phyloP scores from a whole-genome alignment of 2,888 invertebrate genomes.

The Fragum sueziense region DNA sequence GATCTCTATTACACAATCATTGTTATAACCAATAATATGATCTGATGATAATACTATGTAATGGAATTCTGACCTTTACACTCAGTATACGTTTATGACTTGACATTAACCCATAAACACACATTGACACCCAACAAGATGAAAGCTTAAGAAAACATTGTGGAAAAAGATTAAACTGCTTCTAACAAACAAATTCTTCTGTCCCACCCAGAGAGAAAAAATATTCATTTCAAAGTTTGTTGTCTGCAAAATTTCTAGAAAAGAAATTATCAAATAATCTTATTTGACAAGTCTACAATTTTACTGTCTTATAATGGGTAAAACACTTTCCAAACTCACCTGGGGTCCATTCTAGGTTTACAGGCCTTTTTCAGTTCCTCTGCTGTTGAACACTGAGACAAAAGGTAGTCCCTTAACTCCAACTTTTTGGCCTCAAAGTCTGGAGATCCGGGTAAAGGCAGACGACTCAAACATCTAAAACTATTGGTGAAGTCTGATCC shows the following conservation, averaged over 20 bases:
- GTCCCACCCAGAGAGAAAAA: too few species aligned
- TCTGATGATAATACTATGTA: too few species aligned
- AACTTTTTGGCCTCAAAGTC: conserved; percentile 61
- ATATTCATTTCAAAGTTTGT: too few species aligned
- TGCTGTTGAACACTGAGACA: conserved; percentile 79
- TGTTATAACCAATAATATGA: too few species aligned
- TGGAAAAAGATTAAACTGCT: not conserved
- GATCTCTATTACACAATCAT: too few species aligned
- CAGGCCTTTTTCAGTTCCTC: conserved; percentile 73
- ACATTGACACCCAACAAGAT: not conserved
- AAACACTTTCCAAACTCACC: too few species aligned
- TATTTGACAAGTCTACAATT: too few species aligned
- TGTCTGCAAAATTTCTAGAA: too few species aligned
- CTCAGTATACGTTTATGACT: too few species aligned
- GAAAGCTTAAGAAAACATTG: not conserved
- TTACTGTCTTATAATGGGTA: too few species aligned
- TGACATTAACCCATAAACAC: not conserved
- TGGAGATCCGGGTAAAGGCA: conserved; percentile 75
- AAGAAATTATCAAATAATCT: too few species aligned
- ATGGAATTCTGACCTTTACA: too few species aligned
- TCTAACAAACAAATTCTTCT: not conserved
- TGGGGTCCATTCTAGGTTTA: conserved; percentile 79
- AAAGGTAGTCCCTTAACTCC: conserved; percentile 67
- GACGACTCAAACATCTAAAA: conserved; percentile 79
- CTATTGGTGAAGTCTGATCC: conserved; percentile 87